These are phyloP conservation scores for Drosophila nr. perissopoda DNA, from an alignment of 2,888 invertebrate genomes.

Conservation along the genomic window DNA sequence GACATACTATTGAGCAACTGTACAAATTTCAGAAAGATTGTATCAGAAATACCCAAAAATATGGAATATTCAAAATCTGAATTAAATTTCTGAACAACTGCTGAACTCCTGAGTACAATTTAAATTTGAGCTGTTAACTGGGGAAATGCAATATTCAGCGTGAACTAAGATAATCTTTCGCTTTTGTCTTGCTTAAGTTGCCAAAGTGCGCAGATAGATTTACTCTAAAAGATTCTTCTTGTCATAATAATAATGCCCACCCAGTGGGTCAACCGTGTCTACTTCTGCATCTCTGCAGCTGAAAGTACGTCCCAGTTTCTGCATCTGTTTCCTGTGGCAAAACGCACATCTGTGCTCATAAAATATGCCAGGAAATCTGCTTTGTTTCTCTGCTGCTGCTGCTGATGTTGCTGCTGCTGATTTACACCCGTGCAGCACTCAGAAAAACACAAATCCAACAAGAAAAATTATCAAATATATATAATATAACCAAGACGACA, in stretches of 20 bases:
- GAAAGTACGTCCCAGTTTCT: constrained; percentile 9
- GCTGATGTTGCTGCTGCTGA: constrained; percentile 12
- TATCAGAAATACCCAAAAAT: not conserved
- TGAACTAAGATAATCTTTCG: not conserved
- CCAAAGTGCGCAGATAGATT: not conserved
- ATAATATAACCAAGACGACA: constrained; percentile 46
- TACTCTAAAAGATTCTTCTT: not conserved
- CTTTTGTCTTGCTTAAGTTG: not conserved
- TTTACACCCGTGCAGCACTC: constrained; percentile 28
- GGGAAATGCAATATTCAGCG: no score
- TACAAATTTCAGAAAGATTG: not conserved
- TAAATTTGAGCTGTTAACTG: no score
- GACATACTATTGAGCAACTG: not conserved
- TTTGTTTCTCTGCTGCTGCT: constrained; percentile 28
- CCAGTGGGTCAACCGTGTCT: constrained; percentile 34
- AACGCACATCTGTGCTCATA: constrained; percentile 59
- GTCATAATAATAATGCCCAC: constrained; percentile 26
- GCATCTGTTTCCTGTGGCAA: not conserved
- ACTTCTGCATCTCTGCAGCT: constrained; percentile 6
- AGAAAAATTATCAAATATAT: constrained; percentile 67
- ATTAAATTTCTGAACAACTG: no score
- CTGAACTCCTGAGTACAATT: no score
- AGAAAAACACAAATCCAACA: constrained; percentile 59
- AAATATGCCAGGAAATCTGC: constrained; percentile 71
- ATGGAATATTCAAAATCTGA: no score